Conservation (phyloP, 2,888 invertebrate species). For the Nasonovia ribisnigri region DNA sequence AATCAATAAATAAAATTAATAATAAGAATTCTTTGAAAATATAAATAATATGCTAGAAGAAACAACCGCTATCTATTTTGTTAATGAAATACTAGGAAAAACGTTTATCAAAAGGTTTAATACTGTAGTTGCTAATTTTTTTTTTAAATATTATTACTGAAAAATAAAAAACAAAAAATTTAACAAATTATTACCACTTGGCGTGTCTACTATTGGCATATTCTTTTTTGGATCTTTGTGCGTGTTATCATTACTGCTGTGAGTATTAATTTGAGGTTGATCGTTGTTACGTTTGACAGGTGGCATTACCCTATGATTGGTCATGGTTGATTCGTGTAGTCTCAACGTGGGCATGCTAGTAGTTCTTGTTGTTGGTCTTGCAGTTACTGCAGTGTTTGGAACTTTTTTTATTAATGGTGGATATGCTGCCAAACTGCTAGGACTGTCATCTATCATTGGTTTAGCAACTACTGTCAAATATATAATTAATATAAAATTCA, state of each 20-base stretch:
- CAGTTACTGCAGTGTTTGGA: conserved; percentile 26
- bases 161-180: not conserved
- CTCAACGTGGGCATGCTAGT: conserved; percentile 52
- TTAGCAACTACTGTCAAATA: conserved; percentile 35
- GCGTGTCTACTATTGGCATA: conserved; percentile 31
- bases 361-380: conserved; percentile 34
- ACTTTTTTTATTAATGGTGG: conserved; percentile 61
- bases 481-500: conserved; percentile 23
- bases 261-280: conserved; percentile 64
- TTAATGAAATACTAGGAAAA: not conserved
- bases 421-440: conserved; percentile 54
- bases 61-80: not conserved
- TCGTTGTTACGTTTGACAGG: conserved; percentile 62
- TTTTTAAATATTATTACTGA: not conserved
- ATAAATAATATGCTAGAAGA: not conserved
- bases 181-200: conserved; percentile 37
- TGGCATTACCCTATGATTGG: conserved; percentile 45
- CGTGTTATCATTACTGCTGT: conserved; percentile 28
- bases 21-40: not conserved
- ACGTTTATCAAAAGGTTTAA: too few species aligned
- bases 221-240: conserved; percentile 51
- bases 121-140: too few species aligned
- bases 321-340: conserved; percentile 42
- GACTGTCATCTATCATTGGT: conserved; percentile 24
- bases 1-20: not conserved